Evolutionary conservation across 2,888 invertebrate species (phyloP).

Genomic region (Pristionchus maxplancki): DNA sequence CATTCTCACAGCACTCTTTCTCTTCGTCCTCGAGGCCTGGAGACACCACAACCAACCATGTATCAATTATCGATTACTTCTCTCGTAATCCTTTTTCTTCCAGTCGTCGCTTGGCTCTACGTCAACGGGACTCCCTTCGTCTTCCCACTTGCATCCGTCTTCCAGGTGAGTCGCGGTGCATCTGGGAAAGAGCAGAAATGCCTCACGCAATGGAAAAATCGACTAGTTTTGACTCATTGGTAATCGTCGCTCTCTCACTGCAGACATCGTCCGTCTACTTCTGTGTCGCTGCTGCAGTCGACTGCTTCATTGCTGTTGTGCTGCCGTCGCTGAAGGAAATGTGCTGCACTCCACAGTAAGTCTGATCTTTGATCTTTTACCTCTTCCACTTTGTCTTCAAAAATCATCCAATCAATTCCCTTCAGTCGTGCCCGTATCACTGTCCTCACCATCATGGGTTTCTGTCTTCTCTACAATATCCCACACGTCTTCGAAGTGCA

Average conservation of each 20-base stretch:
- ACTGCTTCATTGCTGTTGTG: slow-evolving; percentile 73
- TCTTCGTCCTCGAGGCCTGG: slow-evolving; percentile 77
- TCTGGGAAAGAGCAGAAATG: background rate
- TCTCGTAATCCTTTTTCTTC: background rate
- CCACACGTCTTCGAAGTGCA: slow-evolving; percentile 75
- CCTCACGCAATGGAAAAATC: slow-evolving; percentile 5
- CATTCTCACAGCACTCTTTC: slow-evolving; percentile 76
- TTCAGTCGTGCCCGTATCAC: slow-evolving; percentile 72
- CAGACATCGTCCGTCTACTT: slow-evolving; percentile 69
- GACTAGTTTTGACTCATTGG: background rate
- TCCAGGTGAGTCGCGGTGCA: slow-evolving; percentile 59
- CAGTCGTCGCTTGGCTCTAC: slow-evolving; percentile 73
- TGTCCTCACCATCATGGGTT: slow-evolving; percentile 64
- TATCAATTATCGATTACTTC: slow-evolving; percentile 52
- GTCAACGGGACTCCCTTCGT: slow-evolving; percentile 73
- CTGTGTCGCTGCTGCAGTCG: slow-evolving; percentile 76
- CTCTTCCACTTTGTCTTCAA: background rate
- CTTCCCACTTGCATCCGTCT: slow-evolving; percentile 75
- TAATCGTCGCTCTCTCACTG: background rate
- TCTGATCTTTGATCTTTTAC: slow-evolving; percentile 33
- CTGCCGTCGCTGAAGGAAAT: slow-evolving; percentile 65
- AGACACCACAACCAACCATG: slow-evolving; percentile 74
- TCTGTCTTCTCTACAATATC: slow-evolving; percentile 74
- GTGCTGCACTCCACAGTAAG: slow-evolving; percentile 74
- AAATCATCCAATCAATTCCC: background rate